These are phyloP conservation scores for Harpegnathos saltator DNA, from an alignment of 1,140 invertebrate species.

Conservation along the genomic window DNA sequence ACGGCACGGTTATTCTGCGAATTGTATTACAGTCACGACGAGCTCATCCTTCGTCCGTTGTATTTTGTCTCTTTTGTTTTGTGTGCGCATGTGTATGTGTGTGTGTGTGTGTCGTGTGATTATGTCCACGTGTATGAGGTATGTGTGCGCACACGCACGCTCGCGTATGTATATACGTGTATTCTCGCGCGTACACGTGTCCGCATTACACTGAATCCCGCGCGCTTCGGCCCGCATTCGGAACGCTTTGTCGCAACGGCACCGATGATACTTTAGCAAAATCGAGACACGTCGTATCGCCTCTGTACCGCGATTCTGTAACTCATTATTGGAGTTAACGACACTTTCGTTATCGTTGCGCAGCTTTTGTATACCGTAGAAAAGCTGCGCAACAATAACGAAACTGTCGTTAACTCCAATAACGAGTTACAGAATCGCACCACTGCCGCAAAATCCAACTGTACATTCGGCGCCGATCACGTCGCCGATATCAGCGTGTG, in stretches of 20 bases:
- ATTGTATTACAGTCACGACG: conserved; percentile 41
- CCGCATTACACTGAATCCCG: conserved; percentile 56
- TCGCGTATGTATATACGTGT: neutral
- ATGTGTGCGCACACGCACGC: neutral
- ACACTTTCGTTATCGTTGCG: too few species aligned
- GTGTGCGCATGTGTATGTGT: neutral
- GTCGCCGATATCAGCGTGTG: too few species aligned
- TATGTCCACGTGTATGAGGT: neutral
- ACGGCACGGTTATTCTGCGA: conserved; percentile 42
- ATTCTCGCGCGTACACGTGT: neutral
- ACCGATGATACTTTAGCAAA: neutral
- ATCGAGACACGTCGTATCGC: neutral
- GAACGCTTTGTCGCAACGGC: neutral
- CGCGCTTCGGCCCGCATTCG: conserved; percentile 13
- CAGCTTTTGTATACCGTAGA: too few species aligned
- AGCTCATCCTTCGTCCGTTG: conserved; percentile 23
- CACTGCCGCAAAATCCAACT: too few species aligned
- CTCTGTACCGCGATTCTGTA: too few species aligned
- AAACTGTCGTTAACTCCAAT: too few species aligned
- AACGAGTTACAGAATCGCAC: too few species aligned
- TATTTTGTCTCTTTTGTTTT: conserved; percentile 17
- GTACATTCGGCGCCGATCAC: too few species aligned
- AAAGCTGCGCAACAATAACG: too few species aligned
- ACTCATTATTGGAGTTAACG: too few species aligned
- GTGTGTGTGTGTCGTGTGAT: neutral